A percentile compares a stretch with the other conserved stretches of the same genome.
Evolutionary conservation across 2,888 invertebrate genomes (phyloP).

Genomic region (Brachyptera putata): DNA sequence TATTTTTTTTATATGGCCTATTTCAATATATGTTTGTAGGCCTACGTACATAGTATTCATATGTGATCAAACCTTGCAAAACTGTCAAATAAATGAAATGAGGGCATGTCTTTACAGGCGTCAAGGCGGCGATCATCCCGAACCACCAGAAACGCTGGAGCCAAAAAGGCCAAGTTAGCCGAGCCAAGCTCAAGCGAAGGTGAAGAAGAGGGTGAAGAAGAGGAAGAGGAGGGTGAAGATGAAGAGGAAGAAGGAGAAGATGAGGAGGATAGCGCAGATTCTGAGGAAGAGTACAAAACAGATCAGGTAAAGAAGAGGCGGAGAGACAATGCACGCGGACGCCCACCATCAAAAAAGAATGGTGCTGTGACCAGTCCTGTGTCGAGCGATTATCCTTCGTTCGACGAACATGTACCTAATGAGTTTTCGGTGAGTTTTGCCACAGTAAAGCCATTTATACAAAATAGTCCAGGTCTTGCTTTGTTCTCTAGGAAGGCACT

Average conservation of each 20-base stretch:
- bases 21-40: no score
- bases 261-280: background rate
- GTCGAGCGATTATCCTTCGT: background rate
- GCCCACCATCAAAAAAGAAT: no score
- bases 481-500: no score
- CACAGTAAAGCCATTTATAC: background rate
- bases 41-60: no score
- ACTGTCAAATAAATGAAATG: no score
- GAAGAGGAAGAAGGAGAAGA: slow-evolving; percentile 11
- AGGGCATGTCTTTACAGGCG: background rate
- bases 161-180: background rate
- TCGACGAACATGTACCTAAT: background rate
- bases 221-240: slow-evolving; percentile 1
- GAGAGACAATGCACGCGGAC: background rate
- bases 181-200: background rate
- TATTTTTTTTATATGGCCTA: no score
- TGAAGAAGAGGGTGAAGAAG: slow-evolving; percentile 1
- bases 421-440: slow-evolving; percentile 5
- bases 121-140: background rate
- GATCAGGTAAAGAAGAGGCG: background rate
- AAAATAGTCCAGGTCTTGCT: background rate
- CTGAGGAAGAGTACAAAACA: slow-evolving; percentile 13
- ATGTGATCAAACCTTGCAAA: no score
- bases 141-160: background rate
- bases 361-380: no score